Evolutionary conservation across 2,797 vertebrate genomes (phyloP).

Genomic region (Syngnathus rostellatus): DNA sequence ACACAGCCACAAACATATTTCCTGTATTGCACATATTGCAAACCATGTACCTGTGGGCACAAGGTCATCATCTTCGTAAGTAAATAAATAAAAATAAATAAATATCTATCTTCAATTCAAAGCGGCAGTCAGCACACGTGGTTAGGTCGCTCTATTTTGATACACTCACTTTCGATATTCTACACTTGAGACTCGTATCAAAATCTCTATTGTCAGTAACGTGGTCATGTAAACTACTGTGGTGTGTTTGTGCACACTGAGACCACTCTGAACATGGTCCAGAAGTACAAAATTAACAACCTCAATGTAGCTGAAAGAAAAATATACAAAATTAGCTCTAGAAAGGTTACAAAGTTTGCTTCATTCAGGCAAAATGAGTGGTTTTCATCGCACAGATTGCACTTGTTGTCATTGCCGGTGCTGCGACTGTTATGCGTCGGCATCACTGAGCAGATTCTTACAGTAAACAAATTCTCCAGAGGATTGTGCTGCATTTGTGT

Average conservation of each 20-base stretch:
- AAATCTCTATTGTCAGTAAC: conserved; percentile 8
- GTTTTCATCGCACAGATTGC: conserved; percentile 6
- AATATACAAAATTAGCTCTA: conserved; percentile 58
- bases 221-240: not conserved
- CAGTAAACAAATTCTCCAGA: not conserved
- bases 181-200: not conserved
- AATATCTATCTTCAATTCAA: conserved; percentile 24
- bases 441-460: not conserved
- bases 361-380: conserved; percentile 33
- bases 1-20: conserved; percentile 11
- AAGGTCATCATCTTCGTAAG: conserved; percentile 33
- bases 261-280: conserved; percentile 30
- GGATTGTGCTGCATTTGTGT: not conserved
- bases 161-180: not conserved
- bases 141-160: not conserved
- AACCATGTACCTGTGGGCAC: conserved; percentile 25
- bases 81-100: conserved; percentile 51
- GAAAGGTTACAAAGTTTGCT: conserved; percentile 62
- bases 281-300: conserved; percentile 51
- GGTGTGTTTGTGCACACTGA: conserved; percentile 11
- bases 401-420: not conserved
- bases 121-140: not conserved
- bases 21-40: conserved; percentile 47
- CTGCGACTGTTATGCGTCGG: not conserved
- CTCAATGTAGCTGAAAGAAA: conserved; percentile 42